These are phyloP conservation scores for Notamacropus eugenii DNA, from an alignment of 2,797 vertebrate genomes.

Conservation along the genomic window DNA sequence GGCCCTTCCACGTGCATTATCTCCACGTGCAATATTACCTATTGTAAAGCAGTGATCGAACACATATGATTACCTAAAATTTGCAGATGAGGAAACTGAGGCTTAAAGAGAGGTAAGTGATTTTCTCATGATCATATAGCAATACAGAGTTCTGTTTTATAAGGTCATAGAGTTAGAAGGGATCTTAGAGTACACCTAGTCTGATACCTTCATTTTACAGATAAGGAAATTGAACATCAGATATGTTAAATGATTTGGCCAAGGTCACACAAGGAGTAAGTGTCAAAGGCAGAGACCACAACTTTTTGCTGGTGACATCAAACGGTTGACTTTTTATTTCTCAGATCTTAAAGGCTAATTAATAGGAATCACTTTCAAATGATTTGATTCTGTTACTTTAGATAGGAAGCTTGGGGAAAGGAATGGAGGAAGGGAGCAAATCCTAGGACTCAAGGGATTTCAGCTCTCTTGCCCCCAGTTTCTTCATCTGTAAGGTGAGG, in stretches of 20 bases:
- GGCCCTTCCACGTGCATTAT: neutral
- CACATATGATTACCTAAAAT: neutral
- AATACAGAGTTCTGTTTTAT: neutral
- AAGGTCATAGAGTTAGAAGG: neutral
- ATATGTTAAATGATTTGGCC: neutral
- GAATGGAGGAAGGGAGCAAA: neutral
- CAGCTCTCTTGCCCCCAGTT: neutral
- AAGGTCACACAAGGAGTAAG: neutral
- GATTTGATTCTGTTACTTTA: neutral
- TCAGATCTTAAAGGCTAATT: neutral
- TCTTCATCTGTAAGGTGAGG: neutral
- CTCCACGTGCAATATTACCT: neutral
- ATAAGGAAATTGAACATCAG: neutral
- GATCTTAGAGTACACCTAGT: neutral
- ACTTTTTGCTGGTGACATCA: neutral
- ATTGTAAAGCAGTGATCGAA: neutral
- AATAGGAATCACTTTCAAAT: neutral
- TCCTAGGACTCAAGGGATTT: neutral
- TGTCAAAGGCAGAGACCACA: neutral
- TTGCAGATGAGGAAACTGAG: neutral
- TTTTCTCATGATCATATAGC: neutral
- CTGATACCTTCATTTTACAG: neutral
- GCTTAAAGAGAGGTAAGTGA: neutral
- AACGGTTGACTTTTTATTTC: neutral
- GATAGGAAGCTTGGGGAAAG: neutral